Evolutionary conservation across 2,888 invertebrate genomes (phyloP).

Genomic region (Oxycera nigricornis): DNA sequence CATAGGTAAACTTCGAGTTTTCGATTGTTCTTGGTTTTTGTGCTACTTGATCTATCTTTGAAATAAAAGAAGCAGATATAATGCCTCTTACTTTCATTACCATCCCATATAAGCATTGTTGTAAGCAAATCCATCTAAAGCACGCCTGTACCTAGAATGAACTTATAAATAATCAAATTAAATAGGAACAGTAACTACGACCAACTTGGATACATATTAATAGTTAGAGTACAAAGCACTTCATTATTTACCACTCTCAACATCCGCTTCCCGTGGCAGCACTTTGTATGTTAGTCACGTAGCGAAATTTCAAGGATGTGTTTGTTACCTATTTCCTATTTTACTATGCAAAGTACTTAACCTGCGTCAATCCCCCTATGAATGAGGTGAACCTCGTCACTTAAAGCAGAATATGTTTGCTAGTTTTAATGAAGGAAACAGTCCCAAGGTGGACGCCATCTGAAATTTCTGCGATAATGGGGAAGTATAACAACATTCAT

Average conservation of each 20-base stretch:
- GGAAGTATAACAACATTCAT: background rate
- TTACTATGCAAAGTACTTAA: conserved; percentile 9
- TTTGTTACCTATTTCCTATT: conserved; percentile 3
- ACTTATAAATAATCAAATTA: conserved; percentile 23
- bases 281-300: conserved; percentile 28
- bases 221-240: background rate
- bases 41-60: too few species aligned
- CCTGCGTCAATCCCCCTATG: background rate
- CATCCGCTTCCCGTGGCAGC: background rate
- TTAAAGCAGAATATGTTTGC: background rate
- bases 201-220: background rate
- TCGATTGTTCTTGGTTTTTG: too few species aligned
- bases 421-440: conserved; percentile 26
- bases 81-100: too few species aligned
- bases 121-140: too few species aligned
- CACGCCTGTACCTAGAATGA: conserved; percentile 13
- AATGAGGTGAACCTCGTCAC: background rate
- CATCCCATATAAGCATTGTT: too few species aligned
- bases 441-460: background rate
- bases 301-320: conserved; percentile 9
- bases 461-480: background rate
- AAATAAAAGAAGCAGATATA: too few species aligned
- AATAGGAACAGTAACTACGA: conserved; percentile 23
- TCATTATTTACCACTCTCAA: background rate
- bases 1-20: too few species aligned